Base-by-base conservation (phyloP, 2,888 invertebrate genomes). In the Diadromus collaris region DNA sequence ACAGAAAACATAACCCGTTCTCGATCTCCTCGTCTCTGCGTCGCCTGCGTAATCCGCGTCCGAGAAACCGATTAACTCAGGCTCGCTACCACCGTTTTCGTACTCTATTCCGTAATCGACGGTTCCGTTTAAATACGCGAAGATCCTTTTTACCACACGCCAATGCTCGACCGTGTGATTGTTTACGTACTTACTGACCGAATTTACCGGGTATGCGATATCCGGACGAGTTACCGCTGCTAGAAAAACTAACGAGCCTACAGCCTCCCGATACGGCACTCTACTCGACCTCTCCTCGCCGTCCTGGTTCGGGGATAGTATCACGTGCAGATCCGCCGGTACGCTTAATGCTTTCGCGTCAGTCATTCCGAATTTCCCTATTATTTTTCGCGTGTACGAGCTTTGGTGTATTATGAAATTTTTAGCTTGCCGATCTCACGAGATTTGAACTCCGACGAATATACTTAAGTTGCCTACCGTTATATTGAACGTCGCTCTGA, bases 171-270 rank as follows among this genome's bases (percentile, higher is more conserved):
- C 71, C 10, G 72, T 73, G 44, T 83, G 78, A 2, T 78, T 80
- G 9, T 72, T 71, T 0, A 79, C 27, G 54, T 73, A 84, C 41
- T 61, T 79, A 19, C 81, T 81, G 10, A 83, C 81, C 0, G 56
- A 9, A 24, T 78, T 81, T 0, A 84, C 82, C 2, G 83, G 77
- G 41, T 69, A 82, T 0, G 82, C 65, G 16, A 84, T 82, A 24
- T 84, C 82, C 0, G 83, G 81, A 0, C 81, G 56, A 2, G 82
- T 76, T 0, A 83, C 81, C 0, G 68, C 44, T 0, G 85, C 51
- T 24, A 84, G 29, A 56, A 82, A 84, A n/a, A 81, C 69, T 2
- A 85, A 48, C 0, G 83, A 83, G 0, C 83, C 83, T 2, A 84
- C 79, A 0, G 82, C 82, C 60, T 84, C 83, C 21, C 85, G 80